A percentile compares a stretch with the other conserved stretches of the same genome.
Evolutionary conservation across 2,888 invertebrate genomes (phyloP).

Genomic region (Sarcophaga subvicina): DNA sequence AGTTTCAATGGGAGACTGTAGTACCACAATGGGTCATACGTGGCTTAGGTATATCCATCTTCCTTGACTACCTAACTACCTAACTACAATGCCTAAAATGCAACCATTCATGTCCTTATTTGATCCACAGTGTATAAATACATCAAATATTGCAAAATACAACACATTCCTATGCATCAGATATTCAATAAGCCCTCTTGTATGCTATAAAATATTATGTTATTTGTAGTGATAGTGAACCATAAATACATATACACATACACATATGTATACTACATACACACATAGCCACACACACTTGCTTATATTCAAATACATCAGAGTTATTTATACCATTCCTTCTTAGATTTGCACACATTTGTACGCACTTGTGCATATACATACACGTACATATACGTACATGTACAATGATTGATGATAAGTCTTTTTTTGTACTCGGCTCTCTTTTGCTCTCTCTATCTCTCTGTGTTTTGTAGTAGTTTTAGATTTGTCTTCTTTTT

Average conservation of each 20-base stretch:
- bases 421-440: conserved; percentile 45
- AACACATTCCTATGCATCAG: conserved; percentile 59
- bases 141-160: conserved; percentile 30
- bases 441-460: no score
- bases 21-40: no score
- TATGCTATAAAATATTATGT: conserved; percentile 61
- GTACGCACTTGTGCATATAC: conserved; percentile 5
- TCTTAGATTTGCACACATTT: background rate
- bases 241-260: conserved; percentile 22
- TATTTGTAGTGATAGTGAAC: conserved; percentile 50
- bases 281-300: background rate
- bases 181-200: conserved; percentile 66
- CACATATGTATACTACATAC: conserved; percentile 2
- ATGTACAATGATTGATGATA: conserved; percentile 65
- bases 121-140: conserved; percentile 48
- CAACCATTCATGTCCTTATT: no score
- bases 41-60: no score
- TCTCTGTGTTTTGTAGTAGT: no score
- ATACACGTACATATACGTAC: background rate
- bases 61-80: no score
- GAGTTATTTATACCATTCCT: conserved; percentile 34
- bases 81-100: no score
- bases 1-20: no score
- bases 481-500: conserved; percentile 2
- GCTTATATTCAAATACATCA: background rate